Percentiles rank a stretch among this genome's conserved stretches.
Conservation (phyloP, 2,797 vertebrate species). For the Lemur catta region DNA sequence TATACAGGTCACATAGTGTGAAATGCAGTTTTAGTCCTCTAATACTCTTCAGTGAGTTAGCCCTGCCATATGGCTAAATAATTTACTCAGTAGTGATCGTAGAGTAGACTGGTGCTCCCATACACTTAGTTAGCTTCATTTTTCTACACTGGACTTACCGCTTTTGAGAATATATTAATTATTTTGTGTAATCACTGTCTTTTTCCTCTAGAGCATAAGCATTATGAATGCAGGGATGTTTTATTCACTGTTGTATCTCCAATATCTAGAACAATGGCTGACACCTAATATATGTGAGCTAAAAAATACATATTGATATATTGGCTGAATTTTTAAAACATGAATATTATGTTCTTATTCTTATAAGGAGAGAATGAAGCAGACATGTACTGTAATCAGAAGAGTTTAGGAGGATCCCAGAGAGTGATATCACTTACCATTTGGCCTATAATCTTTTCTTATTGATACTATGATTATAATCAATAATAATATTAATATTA, state of each 20-base stretch:
- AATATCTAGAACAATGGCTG: background rate
- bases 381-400: background rate
- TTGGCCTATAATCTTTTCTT: background rate
- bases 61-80: background rate
- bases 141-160: background rate
- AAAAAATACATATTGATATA: background rate
- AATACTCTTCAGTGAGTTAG: background rate
- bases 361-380: background rate
- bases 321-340: background rate
- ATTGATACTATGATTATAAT: background rate
- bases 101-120: background rate
- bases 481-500: background rate
- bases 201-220: background rate
- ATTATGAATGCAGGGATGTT: background rate
- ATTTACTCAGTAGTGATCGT: background rate
- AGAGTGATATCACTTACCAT: background rate
- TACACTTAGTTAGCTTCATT: background rate
- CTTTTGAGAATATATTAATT: background rate
- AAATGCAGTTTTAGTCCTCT: background rate
- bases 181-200: background rate
- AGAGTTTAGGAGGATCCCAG: background rate
- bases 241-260: background rate
- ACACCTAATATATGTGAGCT: background rate
- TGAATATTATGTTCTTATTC: background rate
- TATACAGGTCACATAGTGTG: background rate